A percentile compares a stretch with the other conserved stretches of the same genome.
phyloP scores from a whole-genome alignment of 2,113 vertebrate species.

The Vidua macroura region DNA sequence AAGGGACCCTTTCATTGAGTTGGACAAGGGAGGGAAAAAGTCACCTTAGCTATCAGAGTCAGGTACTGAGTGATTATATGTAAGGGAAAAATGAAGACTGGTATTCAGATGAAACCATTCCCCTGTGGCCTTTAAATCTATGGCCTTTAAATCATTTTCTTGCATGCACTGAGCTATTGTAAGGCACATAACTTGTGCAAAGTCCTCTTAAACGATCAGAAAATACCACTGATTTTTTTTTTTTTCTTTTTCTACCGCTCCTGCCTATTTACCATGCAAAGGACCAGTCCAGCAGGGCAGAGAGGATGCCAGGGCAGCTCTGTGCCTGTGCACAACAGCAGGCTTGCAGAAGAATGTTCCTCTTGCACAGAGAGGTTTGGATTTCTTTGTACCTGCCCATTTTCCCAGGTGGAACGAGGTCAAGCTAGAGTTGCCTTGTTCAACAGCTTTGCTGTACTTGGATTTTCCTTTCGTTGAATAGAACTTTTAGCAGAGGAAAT shows the following conservation, averaged over 20 bases:
- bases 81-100: constrained; percentile 42
- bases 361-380: neutral
- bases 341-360: neutral
- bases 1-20: neutral
- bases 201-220: neutral
- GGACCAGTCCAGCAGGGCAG: neutral
- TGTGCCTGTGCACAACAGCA: neutral
- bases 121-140: constrained; percentile 17
- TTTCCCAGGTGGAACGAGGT: neutral
- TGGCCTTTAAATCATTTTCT: constrained; percentile 27
- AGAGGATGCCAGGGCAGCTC: neutral
- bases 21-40: neutral
- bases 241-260: neutral
- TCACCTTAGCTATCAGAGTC: constrained; percentile 58
- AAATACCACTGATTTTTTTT: neutral
- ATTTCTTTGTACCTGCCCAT: neutral
- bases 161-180: neutral
- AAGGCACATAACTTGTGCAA: neutral
- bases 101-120: constrained; percentile 19
- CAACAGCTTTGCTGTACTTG: neutral
- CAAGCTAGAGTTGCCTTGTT: neutral
- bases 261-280: neutral
- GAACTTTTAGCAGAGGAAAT: neutral
- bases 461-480: neutral
- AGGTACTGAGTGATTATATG: neutral